phyloP scores from a whole-genome alignment of 2,113 vertebrate genomes.

The Vicugna pacos region DNA sequence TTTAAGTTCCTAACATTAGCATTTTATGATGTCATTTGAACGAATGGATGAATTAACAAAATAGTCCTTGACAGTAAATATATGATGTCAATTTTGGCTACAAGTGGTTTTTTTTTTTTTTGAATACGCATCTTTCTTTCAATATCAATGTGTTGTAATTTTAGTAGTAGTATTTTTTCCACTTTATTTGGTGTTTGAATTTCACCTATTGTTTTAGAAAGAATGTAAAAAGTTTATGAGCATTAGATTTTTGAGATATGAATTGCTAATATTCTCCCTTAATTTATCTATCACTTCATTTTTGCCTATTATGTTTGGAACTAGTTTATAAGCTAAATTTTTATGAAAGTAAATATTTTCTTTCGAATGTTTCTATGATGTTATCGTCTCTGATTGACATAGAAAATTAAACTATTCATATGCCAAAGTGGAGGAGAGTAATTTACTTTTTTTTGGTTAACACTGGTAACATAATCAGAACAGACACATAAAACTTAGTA shows the following conservation, averaged over 20 bases:
- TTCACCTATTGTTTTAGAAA: not conserved
- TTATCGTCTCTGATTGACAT: not conserved
- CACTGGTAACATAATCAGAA: not conserved
- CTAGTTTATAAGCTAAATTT: not conserved
- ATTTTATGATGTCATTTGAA: not conserved
- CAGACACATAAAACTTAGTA: not conserved
- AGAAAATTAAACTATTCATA: not conserved
- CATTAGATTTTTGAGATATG: not conserved
- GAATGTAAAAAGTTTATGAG: not conserved
- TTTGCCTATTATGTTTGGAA: not conserved
- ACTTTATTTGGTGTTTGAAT: not conserved
- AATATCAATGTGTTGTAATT: not conserved
- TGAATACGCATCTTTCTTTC: not conserved
- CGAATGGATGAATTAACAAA: not conserved
- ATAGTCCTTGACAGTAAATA: not conserved
- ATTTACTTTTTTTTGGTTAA: not conserved
- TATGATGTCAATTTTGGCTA: not conserved
- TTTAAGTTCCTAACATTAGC: not conserved
- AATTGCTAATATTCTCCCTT: not conserved
- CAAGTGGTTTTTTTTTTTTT: not conserved
- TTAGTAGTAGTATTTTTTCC: not conserved
- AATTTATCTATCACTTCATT: not conserved
- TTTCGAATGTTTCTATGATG: not conserved
- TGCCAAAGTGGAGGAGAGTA: not conserved
- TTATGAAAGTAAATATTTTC: conserved; percentile 5